phyloP scores from a whole-genome alignment of 2,888 invertebrate species.

The Scaptomyza caliginosa region DNA sequence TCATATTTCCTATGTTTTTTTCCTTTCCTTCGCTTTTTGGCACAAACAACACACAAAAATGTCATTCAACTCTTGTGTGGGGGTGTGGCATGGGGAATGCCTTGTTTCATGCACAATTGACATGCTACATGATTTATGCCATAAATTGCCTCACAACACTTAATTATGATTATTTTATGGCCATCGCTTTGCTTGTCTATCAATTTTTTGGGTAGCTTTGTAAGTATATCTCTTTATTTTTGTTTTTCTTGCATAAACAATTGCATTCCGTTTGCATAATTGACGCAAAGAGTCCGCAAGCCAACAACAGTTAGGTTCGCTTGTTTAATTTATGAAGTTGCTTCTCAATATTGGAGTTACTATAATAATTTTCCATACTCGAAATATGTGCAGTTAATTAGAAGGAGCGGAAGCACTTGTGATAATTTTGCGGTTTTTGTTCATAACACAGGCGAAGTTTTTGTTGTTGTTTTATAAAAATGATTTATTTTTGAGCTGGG shows the following conservation, averaged over 20 bases:
- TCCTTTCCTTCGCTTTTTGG: slow-evolving; percentile 13
- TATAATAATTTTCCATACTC: not conserved
- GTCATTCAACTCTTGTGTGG: slow-evolving; percentile 70
- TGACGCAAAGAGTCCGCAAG: slow-evolving; percentile 24
- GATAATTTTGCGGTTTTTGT: slow-evolving; percentile 27
- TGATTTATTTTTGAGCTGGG: not conserved
- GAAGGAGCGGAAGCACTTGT: not conserved
- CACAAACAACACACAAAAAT: slow-evolving; percentile 59
- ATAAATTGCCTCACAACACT: slow-evolving; percentile 30
- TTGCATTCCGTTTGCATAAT: slow-evolving; percentile 37
- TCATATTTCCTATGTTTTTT: slow-evolving; percentile 1
- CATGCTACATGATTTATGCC: slow-evolving; percentile 42
- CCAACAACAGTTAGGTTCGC: slow-evolving; percentile 4
- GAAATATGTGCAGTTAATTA: slow-evolving; percentile 12
- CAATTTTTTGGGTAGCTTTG: not conserved
- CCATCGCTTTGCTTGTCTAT: slow-evolving; percentile 1
- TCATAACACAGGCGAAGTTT: slow-evolving; percentile 14
- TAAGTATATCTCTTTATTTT: not conserved
- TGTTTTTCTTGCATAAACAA: slow-evolving; percentile 16
- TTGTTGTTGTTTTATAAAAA: not conserved
- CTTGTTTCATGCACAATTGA: slow-evolving; percentile 63
- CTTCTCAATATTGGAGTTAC: not conserved
- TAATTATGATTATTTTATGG: slow-evolving; percentile 38
- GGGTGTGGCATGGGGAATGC: slow-evolving; percentile 21
- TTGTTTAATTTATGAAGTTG: slow-evolving; percentile 7